Conservation (phyloP, 2,797 vertebrate genomes). For the Peromyscus nudipes region DNA sequence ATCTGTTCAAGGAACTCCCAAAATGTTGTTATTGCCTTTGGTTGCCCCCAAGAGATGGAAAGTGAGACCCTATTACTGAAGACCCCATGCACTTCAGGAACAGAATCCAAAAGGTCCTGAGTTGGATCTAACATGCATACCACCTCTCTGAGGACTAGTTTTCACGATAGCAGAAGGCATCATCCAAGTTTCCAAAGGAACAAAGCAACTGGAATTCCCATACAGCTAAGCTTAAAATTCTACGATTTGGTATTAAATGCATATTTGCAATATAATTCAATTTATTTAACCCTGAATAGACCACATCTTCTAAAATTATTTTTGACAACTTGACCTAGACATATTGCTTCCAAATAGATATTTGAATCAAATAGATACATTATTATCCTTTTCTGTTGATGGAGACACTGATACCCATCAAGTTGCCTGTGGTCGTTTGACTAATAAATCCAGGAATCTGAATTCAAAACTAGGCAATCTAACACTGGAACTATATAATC, state of each 20-base stretch:
- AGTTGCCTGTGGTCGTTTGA: background rate
- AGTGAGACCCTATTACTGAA: background rate
- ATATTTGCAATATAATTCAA: background rate
- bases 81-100: background rate
- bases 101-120: background rate
- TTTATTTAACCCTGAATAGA: background rate
- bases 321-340: background rate
- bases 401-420: background rate
- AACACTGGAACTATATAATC: background rate
- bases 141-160: background rate
- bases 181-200: background rate
- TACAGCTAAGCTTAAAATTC: background rate
- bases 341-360: background rate
- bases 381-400: background rate
- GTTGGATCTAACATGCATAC: background rate
- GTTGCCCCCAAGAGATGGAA: background rate
- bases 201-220: background rate
- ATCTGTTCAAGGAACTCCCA: too few relatives aligned
- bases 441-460: background rate
- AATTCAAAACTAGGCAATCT: background rate
- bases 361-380: background rate
- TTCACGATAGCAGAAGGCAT: background rate
- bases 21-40: too few relatives aligned
- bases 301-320: constrained; percentile 16
- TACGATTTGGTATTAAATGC: background rate